Evolutionary conservation across 2,888 invertebrate species (phyloP).

Genomic region (Brachypterus glaber): DNA sequence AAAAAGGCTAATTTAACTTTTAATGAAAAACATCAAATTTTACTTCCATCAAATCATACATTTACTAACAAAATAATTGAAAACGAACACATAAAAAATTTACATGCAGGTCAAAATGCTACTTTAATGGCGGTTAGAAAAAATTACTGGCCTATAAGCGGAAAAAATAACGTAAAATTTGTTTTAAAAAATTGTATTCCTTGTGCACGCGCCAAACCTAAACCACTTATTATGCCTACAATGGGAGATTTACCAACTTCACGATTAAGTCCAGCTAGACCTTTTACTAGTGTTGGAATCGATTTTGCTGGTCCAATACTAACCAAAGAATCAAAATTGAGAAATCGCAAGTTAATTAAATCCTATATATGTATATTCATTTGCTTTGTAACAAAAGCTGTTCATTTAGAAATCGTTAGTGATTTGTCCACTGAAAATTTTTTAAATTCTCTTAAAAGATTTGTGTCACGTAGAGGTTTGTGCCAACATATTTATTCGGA

Average conservation of each 20-base stretch:
- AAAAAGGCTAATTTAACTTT: conserved; percentile 16
- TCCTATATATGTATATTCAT: conserved; percentile 25
- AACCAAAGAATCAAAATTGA: conserved; percentile 3
- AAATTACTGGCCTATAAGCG: conserved; percentile 9
- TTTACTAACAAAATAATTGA: conserved; percentile 8
- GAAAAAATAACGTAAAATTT: conserved; percentile 1
- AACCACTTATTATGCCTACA: not conserved
- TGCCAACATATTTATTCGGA: conserved; percentile 27
- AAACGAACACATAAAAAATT: conserved; percentile 4
- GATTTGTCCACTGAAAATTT: conserved; percentile 28
- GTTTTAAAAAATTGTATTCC: conserved; percentile 8
- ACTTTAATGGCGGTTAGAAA: conserved; percentile 12
- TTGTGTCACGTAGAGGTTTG: too few species aligned
- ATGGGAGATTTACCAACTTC: conserved; percentile 3
- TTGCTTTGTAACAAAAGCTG: conserved; percentile 25
- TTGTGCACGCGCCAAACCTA: conserved; percentile 6
- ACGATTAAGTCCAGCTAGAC: not conserved
- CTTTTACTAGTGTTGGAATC: conserved; percentile 2
- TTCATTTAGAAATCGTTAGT: conserved; percentile 29
- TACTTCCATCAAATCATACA: conserved; percentile 18
- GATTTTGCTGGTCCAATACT: conserved; percentile 7
- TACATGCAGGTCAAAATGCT: conserved; percentile 11
- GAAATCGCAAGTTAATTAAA: conserved; percentile 17
- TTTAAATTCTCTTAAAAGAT: too few species aligned
- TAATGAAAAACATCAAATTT: conserved; percentile 21